phyloP scores from a whole-genome alignment of 1,140 invertebrate genomes.

The Aphaenogaster ashmeadi region DNA sequence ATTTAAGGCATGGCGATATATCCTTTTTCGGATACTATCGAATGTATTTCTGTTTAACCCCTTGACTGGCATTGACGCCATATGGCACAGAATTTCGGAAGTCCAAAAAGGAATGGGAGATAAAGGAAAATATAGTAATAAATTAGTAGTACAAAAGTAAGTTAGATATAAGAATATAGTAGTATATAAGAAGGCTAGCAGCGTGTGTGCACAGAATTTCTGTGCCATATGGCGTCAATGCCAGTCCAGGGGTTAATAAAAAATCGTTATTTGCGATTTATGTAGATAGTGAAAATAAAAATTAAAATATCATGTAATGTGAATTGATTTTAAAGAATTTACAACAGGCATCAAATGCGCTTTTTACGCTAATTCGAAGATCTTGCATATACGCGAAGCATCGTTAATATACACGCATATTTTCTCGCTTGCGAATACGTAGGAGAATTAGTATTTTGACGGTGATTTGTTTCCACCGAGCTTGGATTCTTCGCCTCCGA shows the following conservation, averaged over 20 bases:
- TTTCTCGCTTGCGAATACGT: not conserved
- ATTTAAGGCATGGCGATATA: not conserved
- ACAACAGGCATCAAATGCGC: not conserved
- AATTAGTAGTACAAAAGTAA: no score
- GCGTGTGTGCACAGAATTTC: no score
- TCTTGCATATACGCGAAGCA: not conserved
- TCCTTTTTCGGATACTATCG: not conserved
- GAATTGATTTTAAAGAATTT: not conserved
- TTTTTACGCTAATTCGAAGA: not conserved
- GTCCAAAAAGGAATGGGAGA: no score
- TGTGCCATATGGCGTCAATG: no score
- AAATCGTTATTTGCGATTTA: not conserved
- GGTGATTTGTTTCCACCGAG: constrained; percentile 44
- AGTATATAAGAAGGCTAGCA: no score
- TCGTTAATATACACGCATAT: constrained; percentile 6
- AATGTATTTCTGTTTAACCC: not conserved
- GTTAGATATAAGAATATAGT: no score
- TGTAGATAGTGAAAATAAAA: not conserved
- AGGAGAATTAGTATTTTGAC: constrained; percentile 43
- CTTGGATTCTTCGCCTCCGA: constrained; percentile 33
- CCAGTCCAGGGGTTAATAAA: not conserved
- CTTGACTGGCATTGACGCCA: no score
- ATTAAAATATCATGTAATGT: not conserved
- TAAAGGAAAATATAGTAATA: no score
- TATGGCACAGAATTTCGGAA: no score